Evolutionary conservation across 2,797 vertebrate genomes (phyloP).

Genomic region (Pampus argenteus): DNA sequence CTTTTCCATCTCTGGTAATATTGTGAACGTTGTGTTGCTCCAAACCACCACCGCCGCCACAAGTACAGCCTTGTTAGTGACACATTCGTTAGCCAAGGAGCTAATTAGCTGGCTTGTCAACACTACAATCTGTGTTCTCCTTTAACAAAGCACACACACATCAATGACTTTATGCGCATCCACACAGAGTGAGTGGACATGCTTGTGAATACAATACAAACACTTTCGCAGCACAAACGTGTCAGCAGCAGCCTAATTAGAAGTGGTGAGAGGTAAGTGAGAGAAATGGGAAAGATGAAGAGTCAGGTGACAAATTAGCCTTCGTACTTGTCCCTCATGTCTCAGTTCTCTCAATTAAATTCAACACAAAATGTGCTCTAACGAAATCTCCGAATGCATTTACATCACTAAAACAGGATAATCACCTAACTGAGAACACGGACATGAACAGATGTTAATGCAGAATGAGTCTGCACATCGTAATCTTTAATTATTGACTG

Average conservation of each 20-base stretch:
- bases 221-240: constrained; percentile 19
- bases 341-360: not conserved
- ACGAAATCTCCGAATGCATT: not conserved
- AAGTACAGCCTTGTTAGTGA: constrained; percentile 27
- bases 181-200: constrained; percentile 21
- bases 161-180: constrained; percentile 4
- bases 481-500: constrained; percentile 11
- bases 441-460: constrained; percentile 21
- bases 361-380: not conserved
- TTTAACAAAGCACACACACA: constrained; percentile 27
- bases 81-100: constrained; percentile 47
- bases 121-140: constrained; percentile 26
- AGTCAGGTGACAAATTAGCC: constrained; percentile 27
- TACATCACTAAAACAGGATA: not conserved
- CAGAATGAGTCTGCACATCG: not conserved
- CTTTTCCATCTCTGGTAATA: constrained; percentile 30
- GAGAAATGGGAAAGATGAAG: constrained; percentile 34
- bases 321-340: not conserved
- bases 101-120: constrained; percentile 66
- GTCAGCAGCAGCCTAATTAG: constrained; percentile 62
- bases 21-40: constrained; percentile 8
- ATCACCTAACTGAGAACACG: not conserved
- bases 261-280: constrained; percentile 42
- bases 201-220: constrained; percentile 37
- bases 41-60: constrained; percentile 11